Base-by-base conservation (phyloP, 1,140 invertebrate genomes). In the Drosophila paulistorum region DNA sequence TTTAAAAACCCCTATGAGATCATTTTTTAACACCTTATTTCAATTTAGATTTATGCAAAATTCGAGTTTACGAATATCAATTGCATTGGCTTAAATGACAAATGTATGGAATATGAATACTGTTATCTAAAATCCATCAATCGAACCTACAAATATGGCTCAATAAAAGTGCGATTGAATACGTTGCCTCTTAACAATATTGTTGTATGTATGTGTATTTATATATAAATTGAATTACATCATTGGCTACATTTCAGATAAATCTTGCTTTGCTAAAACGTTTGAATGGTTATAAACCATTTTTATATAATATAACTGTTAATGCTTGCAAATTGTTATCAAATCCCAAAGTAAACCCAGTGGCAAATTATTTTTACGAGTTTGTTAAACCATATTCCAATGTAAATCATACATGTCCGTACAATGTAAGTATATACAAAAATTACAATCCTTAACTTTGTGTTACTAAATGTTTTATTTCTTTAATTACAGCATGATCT, bases 371-470 rank as follows among this genome's bases (percentile, higher is more conserved):
- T 11, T 74, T 74, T 55, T 72, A 14, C 35, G 63, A 55, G 0
- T 66, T 66, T 1, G 3, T 73, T 7, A 9, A 9, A n/a, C 26
- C 1, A 1, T 23, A 41, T 9, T 57, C 45, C 20, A 74, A 73
- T 6, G n/a, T 66, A 2, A 73, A 67, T 39, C 70, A 74, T 14
- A 37, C 55, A 1, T 71, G 69, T 35, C 69, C 69, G 1, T 51
- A 51, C 1, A 9, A 35, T 23, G 69, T 71, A 11, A 61, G 65
- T 71, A 20, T 13, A 7, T 33, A 26, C 5, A 30, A 26, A 26
- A 26, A 26, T 26, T 4, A 23, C 20, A 23, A 23, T 23, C 20
- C 20, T 2, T 23, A 23, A n/a, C n/a, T n/a, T n/a, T n/a, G n/a
- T n/a, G n/a, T n/a, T n/a, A n/a, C n/a, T n/a, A n/a, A n/a, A n/a